Conservation (phyloP, 2,888 invertebrate genomes). For the Monoplex corrugatus region DNA sequence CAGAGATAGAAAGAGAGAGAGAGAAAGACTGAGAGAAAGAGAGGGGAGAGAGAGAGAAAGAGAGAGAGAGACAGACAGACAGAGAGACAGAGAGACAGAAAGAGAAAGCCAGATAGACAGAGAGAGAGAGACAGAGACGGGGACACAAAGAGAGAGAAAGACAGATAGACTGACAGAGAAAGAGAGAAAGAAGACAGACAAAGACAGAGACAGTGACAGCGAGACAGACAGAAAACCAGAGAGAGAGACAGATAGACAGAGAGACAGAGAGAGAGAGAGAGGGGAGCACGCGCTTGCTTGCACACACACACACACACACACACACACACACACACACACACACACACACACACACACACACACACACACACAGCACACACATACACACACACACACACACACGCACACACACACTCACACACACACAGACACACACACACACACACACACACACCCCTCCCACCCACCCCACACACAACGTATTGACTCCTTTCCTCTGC, state of each 20-base stretch:
- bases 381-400: too few relatives aligned
- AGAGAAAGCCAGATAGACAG: background rate
- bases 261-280: conserved; percentile 3
- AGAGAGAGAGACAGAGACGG: background rate
- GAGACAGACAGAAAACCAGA: background rate
- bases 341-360: background rate
- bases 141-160: background rate
- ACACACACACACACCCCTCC: too few relatives aligned
- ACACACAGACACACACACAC: too few relatives aligned
- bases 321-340: background rate
- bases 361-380: too few relatives aligned
- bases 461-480: background rate
- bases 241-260: background rate
- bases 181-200: conserved; percentile 23
- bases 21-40: background rate
- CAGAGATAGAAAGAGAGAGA: conserved; percentile 54
- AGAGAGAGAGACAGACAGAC: conserved; percentile 40
- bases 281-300: background rate
- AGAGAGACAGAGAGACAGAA: conserved; percentile 31
- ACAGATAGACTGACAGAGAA: background rate
- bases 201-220: background rate
- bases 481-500: too few relatives aligned
- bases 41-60: background rate
- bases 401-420: too few relatives aligned
- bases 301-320: too few relatives aligned